Base-by-base conservation (phyloP, 2,113 vertebrate species). In the Sphyrna mokarran region DNA sequence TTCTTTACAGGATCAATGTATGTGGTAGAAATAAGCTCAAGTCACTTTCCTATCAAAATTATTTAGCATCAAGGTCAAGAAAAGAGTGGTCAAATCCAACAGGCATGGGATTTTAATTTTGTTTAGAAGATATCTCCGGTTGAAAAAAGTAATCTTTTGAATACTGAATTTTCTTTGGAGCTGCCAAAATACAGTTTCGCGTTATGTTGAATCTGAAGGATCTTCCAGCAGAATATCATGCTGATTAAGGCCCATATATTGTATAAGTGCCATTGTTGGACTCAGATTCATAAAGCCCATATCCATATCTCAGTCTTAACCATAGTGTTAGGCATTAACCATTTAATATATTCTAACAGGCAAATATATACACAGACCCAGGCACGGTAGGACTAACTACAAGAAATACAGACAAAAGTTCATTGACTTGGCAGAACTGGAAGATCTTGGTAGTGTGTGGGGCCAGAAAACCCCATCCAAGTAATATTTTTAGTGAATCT, bases 1-100 rank as follows among this genome's bases (percentile, higher is more conserved):
- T 94, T 70, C 66, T 70, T 70, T 23, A 94, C 13, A 14, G 66
- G 68, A 94, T 94, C 93, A 70, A 48, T 94, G 40, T 40, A 94
- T 94, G 20, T 26, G 10, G 68, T 70, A 40, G 61, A 63, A 37
- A 61, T 20, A 37, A 29, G n/a, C 90, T 66, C 37, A n/a, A 93
- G 90, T 93, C 61, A 93, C 54, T 37, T 66, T 26, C 40, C 22
- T 11, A 70, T 94, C 93, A 70, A 29, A 70, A 9, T 70, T 72
- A 43, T 37, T 61, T 37, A 37, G 61, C 40, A 68, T 48, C 68
- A 95, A 48, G 94, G 37, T 26, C 22, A 48, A 48, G 68, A 43
- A 76, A 69, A 72, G 76, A 26, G 18, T 93, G n/a, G 16, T 93
- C 16, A 93, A n/a, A 66, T 37, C 37, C 3, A 23, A 76, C 14